Percentiles rank a stretch among this genome's conserved stretches.
Evolutionary conservation across 2,797 vertebrate species (phyloP).

Genomic region (Spinus olivaceus): DNA sequence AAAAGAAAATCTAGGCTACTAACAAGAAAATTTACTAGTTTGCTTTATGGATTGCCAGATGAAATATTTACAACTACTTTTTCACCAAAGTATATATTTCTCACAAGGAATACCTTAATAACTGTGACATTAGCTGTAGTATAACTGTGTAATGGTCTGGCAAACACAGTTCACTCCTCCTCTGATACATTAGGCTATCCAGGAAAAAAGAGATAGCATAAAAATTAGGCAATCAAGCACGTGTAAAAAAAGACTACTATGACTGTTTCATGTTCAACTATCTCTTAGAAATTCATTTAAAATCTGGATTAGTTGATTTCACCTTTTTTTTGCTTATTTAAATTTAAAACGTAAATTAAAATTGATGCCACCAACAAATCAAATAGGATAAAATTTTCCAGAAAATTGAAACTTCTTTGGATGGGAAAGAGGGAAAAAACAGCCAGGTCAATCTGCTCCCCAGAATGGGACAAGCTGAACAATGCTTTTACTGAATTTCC

Average conservation of each 20-base stretch:
- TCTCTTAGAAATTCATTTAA: neutral
- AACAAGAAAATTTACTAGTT: neutral
- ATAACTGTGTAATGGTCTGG: neutral
- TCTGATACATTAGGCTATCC: neutral
- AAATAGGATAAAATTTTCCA: neutral
- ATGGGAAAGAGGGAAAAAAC: neutral
- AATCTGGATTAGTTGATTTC: neutral
- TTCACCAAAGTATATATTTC: neutral
- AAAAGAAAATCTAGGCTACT: neutral
- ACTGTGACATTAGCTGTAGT: neutral
- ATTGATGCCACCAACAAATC: neutral
- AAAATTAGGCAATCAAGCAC: neutral
- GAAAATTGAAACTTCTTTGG: neutral
- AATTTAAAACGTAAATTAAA: neutral
- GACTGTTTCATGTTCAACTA: neutral
- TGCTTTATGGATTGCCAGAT: neutral
- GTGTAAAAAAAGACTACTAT: neutral
- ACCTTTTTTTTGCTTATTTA: neutral
- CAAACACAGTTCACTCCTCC: neutral
- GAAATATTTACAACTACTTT: neutral
- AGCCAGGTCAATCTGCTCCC: neutral
- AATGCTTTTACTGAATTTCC: neutral
- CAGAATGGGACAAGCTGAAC: neutral
- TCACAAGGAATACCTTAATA: neutral
- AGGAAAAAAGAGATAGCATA: neutral